Percentiles rank a stretch among this genome's conserved stretches.
Evolutionary conservation across 2,797 vertebrate genomes (phyloP).

Genomic region (Lophius americanus): DNA sequence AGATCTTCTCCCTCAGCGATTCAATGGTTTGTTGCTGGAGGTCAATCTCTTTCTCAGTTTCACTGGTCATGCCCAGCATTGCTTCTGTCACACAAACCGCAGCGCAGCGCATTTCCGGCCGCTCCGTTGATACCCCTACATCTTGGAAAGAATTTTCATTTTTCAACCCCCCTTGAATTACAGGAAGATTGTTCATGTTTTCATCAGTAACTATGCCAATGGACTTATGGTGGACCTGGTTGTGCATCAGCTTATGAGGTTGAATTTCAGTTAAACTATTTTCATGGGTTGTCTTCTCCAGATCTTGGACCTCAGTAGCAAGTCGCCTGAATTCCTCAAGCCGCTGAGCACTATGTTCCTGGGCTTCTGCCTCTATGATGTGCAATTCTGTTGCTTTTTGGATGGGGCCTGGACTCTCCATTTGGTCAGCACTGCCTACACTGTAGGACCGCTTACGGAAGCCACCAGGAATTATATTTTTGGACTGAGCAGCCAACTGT

Average conservation of each 20-base stretch:
- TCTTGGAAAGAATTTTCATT: constrained; percentile 71
- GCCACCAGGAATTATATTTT: constrained; percentile 80
- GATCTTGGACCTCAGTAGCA: constrained; percentile 92
- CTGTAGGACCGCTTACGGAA: constrained; percentile 95
- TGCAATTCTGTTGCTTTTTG: constrained; percentile 87
- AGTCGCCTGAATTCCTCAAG: constrained; percentile 92
- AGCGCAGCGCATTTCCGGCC: constrained; percentile 70
- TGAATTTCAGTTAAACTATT: constrained; percentile 46
- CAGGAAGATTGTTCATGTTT: constrained; percentile 83
- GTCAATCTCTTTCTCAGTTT: constrained; percentile 91
- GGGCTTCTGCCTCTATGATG: constrained; percentile 87
- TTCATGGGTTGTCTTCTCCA: constrained; percentile 91
- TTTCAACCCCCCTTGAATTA: constrained; percentile 72
- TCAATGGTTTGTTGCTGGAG: constrained; percentile 96
- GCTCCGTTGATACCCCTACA: constrained; percentile 81
- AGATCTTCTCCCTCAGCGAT: constrained; percentile 94
- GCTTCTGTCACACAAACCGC: constrained; percentile 89
- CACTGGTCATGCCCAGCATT: constrained; percentile 90
- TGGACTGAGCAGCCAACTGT: constrained; percentile 90
- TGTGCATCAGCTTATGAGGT: constrained; percentile 29
- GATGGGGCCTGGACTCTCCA: constrained; percentile 82
- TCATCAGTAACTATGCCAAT: constrained; percentile 88
- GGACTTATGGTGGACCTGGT: constrained; percentile 78
- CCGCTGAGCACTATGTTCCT: constrained; percentile 86
- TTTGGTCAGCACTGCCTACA: constrained; percentile 92